Evolutionary conservation across 1,140 invertebrate genomes (phyloP).

Genomic region (Periplaneta americana): DNA sequence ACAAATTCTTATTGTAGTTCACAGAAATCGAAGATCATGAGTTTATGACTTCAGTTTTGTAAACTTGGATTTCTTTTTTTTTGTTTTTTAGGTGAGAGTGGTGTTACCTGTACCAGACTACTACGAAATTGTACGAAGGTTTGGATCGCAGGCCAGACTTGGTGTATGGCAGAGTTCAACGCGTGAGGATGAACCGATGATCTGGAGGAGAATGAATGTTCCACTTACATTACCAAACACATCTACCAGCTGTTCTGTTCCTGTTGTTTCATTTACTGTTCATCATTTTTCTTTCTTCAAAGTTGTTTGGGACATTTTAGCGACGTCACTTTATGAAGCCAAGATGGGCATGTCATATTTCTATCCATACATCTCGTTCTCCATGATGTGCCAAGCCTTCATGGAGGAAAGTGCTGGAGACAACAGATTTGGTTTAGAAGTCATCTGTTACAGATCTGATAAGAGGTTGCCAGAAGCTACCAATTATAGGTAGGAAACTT

Average conservation of each 20-base stretch:
- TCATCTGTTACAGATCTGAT: slow-evolving; percentile 31
- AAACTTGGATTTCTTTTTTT: neutral
- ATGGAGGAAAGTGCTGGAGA: slow-evolving; percentile 29
- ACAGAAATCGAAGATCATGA: too few species aligned
- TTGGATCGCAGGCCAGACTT: slow-evolving; percentile 19
- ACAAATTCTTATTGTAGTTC: too few species aligned
- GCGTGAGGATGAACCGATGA: slow-evolving; percentile 21
- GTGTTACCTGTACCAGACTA: slow-evolving; percentile 27
- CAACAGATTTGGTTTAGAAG: slow-evolving; percentile 31
- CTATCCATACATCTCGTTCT: slow-evolving; percentile 29
- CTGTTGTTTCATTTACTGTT: slow-evolving; percentile 25
- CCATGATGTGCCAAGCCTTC: slow-evolving; percentile 34
- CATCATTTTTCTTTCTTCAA: slow-evolving; percentile 31
- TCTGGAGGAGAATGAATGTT: slow-evolving; percentile 24
- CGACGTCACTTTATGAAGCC: slow-evolving; percentile 24
- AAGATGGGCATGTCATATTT: slow-evolving; percentile 29
- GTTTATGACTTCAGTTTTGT: too few species aligned
- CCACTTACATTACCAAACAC: neutral
- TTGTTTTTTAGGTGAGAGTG: neutral
- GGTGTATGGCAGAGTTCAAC: slow-evolving; percentile 26
- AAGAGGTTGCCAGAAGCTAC: slow-evolving; percentile 24
- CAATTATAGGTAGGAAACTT: slow-evolving; percentile 21
- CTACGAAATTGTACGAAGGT: slow-evolving; percentile 16
- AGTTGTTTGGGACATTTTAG: slow-evolving; percentile 27
- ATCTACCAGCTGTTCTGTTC: neutral